Conservation (phyloP, 2,113 vertebrate species). For the Miniopterus natalensis region DNA sequence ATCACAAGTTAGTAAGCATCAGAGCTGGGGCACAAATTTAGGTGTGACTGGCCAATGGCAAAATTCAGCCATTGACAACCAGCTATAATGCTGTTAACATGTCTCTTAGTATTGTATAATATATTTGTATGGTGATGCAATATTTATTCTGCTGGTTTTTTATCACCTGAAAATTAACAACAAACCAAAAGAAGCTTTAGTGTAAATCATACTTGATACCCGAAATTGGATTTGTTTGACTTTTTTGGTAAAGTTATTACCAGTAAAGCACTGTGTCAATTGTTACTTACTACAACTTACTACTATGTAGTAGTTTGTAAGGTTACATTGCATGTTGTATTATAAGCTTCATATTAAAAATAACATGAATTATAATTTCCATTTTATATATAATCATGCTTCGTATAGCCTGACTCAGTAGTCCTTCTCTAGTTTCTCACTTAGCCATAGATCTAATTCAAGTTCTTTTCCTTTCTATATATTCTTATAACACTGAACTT, state of each 20-base stretch:
- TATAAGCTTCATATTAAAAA: slow-evolving; percentile 37
- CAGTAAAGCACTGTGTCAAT: slow-evolving; percentile 14
- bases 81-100: slow-evolving; percentile 15
- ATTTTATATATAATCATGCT: slow-evolving; percentile 47
- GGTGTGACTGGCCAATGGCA: background rate
- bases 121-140: background rate
- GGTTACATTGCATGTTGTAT: background rate
- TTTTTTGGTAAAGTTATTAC: slow-evolving; percentile 30
- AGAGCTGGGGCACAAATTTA: background rate
- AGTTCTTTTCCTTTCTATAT: slow-evolving; percentile 21
- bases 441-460: slow-evolving; percentile 33
- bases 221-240: slow-evolving; percentile 52
- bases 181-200: slow-evolving; percentile 14
- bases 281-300: background rate
- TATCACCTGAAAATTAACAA: slow-evolving; percentile 7
- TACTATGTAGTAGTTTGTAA: background rate
- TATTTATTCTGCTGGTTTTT: slow-evolving; percentile 59
- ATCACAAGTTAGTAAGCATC: slow-evolving; percentile 24
- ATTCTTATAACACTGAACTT: slow-evolving; percentile 45
- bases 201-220: slow-evolving; percentile 44
- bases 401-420: background rate
- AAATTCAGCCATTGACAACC: slow-evolving; percentile 4
- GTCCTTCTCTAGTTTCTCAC: slow-evolving; percentile 54
- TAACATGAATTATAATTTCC: slow-evolving; percentile 26
- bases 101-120: slow-evolving; percentile 11